A percentile compares a stretch with the other conserved stretches of the same genome.
phyloP scores from a whole-genome alignment of 37 sponge, comb jelly and placozoan species.

The Aplysina aerophoba region DNA sequence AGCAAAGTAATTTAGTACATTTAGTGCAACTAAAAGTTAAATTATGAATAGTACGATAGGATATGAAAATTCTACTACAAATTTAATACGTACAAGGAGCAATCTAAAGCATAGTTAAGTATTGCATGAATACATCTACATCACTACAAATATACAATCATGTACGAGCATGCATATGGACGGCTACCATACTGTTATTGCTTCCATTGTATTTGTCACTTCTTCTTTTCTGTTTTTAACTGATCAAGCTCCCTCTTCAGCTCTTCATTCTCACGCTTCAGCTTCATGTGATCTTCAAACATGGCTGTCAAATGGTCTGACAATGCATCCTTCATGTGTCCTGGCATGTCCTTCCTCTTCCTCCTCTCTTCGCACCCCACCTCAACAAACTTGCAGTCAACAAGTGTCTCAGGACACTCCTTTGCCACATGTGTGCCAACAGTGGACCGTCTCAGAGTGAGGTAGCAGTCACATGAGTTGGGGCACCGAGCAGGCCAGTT shows the following conservation, averaged over 20 bases:
- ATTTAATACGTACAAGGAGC: too few species aligned
- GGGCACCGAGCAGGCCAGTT: conserved; percentile 25
- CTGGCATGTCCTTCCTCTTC: background rate
- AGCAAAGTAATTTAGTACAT: too few species aligned
- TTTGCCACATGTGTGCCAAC: background rate
- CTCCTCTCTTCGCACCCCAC: background rate
- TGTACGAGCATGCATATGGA: too few species aligned
- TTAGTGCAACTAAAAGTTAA: too few species aligned
- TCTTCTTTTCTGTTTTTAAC: too few species aligned
- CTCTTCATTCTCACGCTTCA: conserved; percentile 2
- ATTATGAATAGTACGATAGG: too few species aligned
- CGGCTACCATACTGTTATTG: too few species aligned
- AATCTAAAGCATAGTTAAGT: too few species aligned
- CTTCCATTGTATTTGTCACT: too few species aligned
- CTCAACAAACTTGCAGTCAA: conserved; percentile 6
- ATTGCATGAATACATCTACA: too few species aligned
- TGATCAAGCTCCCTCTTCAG: background rate
- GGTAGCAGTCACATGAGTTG: background rate
- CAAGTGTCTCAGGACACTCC: conserved; percentile 1
- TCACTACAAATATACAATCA: too few species aligned
- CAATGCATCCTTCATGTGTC: background rate
- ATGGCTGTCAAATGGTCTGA: background rate
- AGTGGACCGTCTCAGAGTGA: background rate
- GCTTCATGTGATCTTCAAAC: background rate
- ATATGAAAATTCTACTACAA: too few species aligned